A percentile compares a stretch with the other conserved stretches of the same genome.
These are phyloP conservation scores for Rhea americana DNA, from an alignment of 2,113 vertebrate species.

Conservation along the genomic window DNA sequence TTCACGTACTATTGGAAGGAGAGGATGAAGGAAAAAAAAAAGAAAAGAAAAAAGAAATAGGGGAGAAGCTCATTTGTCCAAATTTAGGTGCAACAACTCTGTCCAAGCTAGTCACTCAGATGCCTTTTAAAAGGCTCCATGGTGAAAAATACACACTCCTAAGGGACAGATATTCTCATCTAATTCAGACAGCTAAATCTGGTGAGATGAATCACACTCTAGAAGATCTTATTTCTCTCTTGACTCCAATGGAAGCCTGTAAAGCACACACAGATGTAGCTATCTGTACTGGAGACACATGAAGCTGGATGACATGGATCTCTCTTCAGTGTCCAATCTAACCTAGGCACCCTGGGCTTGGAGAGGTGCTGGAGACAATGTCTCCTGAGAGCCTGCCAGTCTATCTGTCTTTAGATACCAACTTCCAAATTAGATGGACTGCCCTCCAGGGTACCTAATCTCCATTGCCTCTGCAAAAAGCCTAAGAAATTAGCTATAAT, in stretches of 20 bases:
- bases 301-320: background rate
- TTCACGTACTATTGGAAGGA: background rate
- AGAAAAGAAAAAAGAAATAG: too few species aligned
- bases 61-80: background rate
- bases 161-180: background rate
- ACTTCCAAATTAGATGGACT: background rate
- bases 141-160: background rate
- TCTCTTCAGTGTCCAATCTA: background rate
- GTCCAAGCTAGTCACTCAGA: background rate
- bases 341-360: background rate
- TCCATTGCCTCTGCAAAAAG: background rate
- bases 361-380: too few species aligned
- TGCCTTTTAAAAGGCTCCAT: background rate
- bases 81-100: background rate
- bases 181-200: background rate
- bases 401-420: background rate
- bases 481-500: background rate
- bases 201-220: background rate
- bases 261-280: background rate
- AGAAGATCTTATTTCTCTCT: background rate
- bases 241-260: background rate
- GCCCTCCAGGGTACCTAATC: background rate
- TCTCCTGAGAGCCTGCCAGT: background rate
- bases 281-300: background rate
- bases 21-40: background rate